A percentile compares a stretch with the other conserved stretches of the same genome.
Conservation (phyloP, 1,140 invertebrate species). For the Formica selysi region DNA sequence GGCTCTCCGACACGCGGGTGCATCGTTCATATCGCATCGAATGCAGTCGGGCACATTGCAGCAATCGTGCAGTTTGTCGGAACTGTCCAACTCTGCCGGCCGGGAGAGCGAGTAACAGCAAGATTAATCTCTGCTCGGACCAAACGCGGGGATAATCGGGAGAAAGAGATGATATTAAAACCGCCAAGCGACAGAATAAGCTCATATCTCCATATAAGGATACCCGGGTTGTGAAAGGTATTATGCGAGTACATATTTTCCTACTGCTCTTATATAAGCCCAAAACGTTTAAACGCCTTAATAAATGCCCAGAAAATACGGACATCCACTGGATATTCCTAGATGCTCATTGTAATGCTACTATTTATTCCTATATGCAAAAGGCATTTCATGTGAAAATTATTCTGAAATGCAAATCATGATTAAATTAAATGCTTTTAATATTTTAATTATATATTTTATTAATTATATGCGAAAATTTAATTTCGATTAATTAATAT, state of each 20-base stretch:
- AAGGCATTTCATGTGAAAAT: no score
- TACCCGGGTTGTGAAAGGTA: not conserved
- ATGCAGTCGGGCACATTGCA: slow-evolving; percentile 26
- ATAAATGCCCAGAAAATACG: slow-evolving; percentile 19
- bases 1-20: slow-evolving; percentile 35
- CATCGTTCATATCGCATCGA: slow-evolving; percentile 48
- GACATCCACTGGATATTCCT: not conserved
- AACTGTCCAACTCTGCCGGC: slow-evolving; percentile 22
- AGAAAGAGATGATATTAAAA: slow-evolving; percentile 36
- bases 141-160: slow-evolving; percentile 44
- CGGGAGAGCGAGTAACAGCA: slow-evolving; percentile 41
- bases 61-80: slow-evolving; percentile 45
- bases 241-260: slow-evolving; percentile 15
- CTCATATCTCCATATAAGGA: not conserved
- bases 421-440: no score
- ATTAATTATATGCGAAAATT: no score
- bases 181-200: slow-evolving; percentile 17
- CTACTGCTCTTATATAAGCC: not conserved
- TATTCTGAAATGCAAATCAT: no score
- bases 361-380: not conserved
- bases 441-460: no score
- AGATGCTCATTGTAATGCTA: not conserved
- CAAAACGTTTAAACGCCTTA: slow-evolving; percentile 17
- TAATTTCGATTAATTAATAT: no score
- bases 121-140: slow-evolving; percentile 58